Conservation (phyloP, 2,797 vertebrate genomes). For the Manis javanica region DNA sequence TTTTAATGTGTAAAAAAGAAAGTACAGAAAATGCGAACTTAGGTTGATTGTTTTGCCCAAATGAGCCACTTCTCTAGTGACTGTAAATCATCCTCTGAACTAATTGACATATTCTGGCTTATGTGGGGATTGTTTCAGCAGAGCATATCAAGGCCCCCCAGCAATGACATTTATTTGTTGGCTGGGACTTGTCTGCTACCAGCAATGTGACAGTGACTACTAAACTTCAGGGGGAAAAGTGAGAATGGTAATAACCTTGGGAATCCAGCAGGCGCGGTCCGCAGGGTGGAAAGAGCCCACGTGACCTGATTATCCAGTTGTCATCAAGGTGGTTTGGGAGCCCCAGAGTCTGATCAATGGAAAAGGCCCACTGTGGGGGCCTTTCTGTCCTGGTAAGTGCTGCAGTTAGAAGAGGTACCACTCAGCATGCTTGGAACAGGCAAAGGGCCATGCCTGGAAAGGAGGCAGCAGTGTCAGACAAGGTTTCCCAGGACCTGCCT, state of each 20-base stretch:
- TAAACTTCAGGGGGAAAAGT: neutral
- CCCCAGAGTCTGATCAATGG: neutral
- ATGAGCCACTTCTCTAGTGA: neutral
- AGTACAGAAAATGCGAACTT: neutral
- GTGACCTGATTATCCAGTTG: accelerated
- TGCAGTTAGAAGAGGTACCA: neutral
- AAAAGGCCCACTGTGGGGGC: neutral
- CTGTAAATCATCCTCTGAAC: neutral
- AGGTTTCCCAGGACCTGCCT: neutral
- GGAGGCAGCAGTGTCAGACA: neutral
- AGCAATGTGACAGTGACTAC: neutral
- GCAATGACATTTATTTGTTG: neutral
- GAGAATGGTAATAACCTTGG: neutral
- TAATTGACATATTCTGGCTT: neutral
- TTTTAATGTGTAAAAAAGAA: neutral
- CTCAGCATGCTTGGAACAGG: neutral
- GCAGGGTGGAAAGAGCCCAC: neutral
- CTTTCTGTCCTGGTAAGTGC: accelerated
- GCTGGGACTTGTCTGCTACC: neutral
- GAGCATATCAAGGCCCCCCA: neutral
- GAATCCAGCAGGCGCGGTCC: constrained; percentile 36
- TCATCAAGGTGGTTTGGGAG: neutral
- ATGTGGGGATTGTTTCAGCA: neutral
- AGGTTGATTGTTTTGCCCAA: neutral
- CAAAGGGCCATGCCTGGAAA: neutral